Base-by-base conservation (phyloP, 2,888 invertebrate genomes). In the Cyrtodaria siliqua region DNA sequence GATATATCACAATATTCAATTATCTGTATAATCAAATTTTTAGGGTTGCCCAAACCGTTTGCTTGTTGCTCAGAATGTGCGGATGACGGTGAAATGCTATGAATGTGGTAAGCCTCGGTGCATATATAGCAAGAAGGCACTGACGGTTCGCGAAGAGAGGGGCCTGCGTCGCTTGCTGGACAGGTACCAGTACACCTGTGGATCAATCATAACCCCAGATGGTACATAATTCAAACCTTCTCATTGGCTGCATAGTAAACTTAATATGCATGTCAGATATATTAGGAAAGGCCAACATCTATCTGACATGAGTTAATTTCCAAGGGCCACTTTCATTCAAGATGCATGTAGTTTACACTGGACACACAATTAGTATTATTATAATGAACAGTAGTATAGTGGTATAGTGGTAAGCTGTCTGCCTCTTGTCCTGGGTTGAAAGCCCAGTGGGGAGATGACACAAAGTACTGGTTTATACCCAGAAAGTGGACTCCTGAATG, bases 71-170 rank as follows among this genome's bases (percentile, higher is more conserved):
- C 79, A 79, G 53, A 66, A 74, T 71, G 75, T 75, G 16, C 26
- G 70, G 20, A 47, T 18, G 14, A 52, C 38, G 18, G 72, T 68
- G 14, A 24, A 16, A 2, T 78, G 78, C 33, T 60, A 49, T 16
- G 69, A 73, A 40, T 78, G 78, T 50, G 50, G 40, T 1, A 79
- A 75, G 49, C 75, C 79, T n/a, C 27, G 79, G 2, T 70, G 74
- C 26, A 59, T 79, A 6, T 75, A 74, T 52, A 62, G 59, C 27
- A 74, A 71, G 24, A 74, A 62, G 26, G 55, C 63, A 16, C 44
- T 78, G 38, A 73, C 63, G 20, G 24, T 33, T 2, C 59, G 76
- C 20, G 71, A 76, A 18, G 38, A 44, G 14, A 56, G 74, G 57
- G 56, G 49, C 23, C 38, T 74, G 29, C 61, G 42, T 9, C 24